Evolutionary conservation across 1,140 invertebrate genomes (phyloP), one percentile per base, ranked within the genome.

Genomic region (Spodoptera frugiperda): DNA sequence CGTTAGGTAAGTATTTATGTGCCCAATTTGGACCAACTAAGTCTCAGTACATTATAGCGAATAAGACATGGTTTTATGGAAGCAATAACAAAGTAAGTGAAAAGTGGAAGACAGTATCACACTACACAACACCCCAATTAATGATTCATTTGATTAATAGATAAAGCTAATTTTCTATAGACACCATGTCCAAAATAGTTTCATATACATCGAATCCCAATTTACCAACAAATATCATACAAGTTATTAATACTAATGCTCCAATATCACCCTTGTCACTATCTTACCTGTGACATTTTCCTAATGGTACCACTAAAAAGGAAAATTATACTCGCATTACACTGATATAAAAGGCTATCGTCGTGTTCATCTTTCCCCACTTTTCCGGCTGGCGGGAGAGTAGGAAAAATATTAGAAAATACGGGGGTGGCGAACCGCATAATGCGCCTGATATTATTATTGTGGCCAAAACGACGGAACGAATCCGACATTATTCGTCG

Each of bases 401-500:
- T 67, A 54, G 54, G 72, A 44, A 75, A 75, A 75, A 75, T 53
- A 15, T 75, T 75, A 61, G 57, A 25, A 65, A 79, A 82, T 63
- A 65, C 77, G 83, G 71, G 85, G 87, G 84, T 78, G 87, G 81
- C 77, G 80, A 84, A 76, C 80, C 88, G 87, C 65, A 79, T 90
- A 87, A 91, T 89, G 84, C 83, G 79, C 84, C 78, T 76, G 78
- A 83, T 85, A 87, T 88, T 87, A 84, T 86, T 83, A 87, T 85
- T 86, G 86, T 83, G 82, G 79, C 79, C 78, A 85, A 91, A 89
- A 86, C 78, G 84, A 80, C 84, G 84, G 84, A 85, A 86, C 78
- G 83, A 84, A 86, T 84, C 76, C 48, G 54, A 33, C 59, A 72
- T 57, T 77, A 70, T 80, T 78, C 70, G 51, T 44, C 54, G 65